These are phyloP conservation scores for Paraescarpia echinospica DNA, from an alignment of 1,140 invertebrate genomes.

Conservation along the genomic window DNA sequence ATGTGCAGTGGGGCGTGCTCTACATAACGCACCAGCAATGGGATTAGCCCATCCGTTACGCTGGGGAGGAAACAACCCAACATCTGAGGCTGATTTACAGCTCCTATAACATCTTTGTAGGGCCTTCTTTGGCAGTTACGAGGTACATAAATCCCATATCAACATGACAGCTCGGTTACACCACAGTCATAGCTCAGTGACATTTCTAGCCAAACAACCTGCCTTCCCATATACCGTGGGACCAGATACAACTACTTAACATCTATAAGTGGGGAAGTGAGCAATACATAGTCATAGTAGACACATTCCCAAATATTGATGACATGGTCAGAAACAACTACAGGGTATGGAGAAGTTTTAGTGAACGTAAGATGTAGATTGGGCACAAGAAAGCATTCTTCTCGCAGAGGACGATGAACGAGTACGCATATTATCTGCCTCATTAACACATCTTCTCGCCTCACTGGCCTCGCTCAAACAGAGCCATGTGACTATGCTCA, in stretches of 20 bases:
- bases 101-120: neutral
- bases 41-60: neutral
- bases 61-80: neutral
- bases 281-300: too few species aligned
- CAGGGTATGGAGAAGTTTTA: neutral
- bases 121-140: neutral
- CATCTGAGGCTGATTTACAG: neutral
- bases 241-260: too few species aligned
- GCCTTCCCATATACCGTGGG: too few species aligned
- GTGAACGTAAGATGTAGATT: too few species aligned
- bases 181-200: neutral
- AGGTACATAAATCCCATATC: neutral
- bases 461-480: too few species aligned
- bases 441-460: neutral
- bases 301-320: neutral
- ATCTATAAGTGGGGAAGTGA: too few species aligned
- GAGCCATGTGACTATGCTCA: too few species aligned
- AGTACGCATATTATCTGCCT: neutral
- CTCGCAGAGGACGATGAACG: too few species aligned
- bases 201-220: neutral
- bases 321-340: neutral
- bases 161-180: neutral
- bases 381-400: too few species aligned
- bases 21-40: neutral
- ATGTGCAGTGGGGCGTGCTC: too few species aligned